Evolutionary conservation across 2,888 invertebrate species (phyloP), one percentile per base, ranked within the genome.

Genomic region (Philonicus albiceps): DNA sequence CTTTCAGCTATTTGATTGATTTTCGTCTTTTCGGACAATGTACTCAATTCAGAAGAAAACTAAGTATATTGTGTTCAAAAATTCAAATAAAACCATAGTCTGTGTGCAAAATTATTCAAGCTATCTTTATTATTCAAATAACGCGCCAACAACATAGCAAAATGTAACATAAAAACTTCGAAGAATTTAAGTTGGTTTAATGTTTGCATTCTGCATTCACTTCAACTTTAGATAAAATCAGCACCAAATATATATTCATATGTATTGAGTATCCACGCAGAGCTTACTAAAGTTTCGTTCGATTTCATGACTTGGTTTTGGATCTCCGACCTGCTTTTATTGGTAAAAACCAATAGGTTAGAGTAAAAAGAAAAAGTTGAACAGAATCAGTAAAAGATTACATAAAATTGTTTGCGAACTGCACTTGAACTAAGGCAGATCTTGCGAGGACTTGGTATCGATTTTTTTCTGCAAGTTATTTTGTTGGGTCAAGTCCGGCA

Each of bases 141-240:
- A 22, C 55, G 19, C 55, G 55, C 55, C 55, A 22, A 19, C 8
- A 55, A 19, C 22, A 55, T 8, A 55, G 55, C 55, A 55, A 55
- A 19, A 22, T 11, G 37, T 8, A 55, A 22, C 6, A 22, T n/a
- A 55, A 19, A 55, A 55, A 22, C n/a, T 19, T 19, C 7, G 43
- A 49, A 49, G 16, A 49, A 49, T 49, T 11, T 7, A n/a, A 22
- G 22, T 55, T n/a, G 22, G 55, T 55, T 22, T 55, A 55, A 55
- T 55, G 22, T 55, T 55, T 55, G 55, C 55, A 55, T 55, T 55
- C 37, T 55, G 55, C 22, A 55, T 55, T 19, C 55, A 55, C 37
- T 75, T 75, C 75, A 75, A 37, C 37, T 75, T 75, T 37, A n/a
- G 37, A 75, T 75, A 75, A 75, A 75, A 75, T 75, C 75, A 34